Percentiles rank a stretch among this genome's conserved stretches.
Evolutionary conservation across 2,113 vertebrate species (phyloP).

Genomic region (Thymallus thymallus): DNA sequence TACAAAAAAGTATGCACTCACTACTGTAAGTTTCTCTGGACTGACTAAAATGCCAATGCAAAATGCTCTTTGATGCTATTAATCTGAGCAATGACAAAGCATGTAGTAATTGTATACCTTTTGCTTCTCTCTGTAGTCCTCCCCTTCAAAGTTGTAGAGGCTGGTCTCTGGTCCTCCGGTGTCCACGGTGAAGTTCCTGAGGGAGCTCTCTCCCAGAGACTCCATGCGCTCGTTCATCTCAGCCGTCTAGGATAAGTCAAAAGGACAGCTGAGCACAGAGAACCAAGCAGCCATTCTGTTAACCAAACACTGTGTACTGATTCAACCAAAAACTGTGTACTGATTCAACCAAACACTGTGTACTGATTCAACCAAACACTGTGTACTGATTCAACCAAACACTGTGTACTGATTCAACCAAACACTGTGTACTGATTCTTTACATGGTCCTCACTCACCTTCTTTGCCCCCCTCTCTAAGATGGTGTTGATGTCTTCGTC

Average conservation of each 20-base stretch:
- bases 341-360: no score
- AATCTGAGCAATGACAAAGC: no score
- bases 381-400: no score
- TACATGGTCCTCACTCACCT: conserved; percentile 65
- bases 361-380: no score
- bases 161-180: conserved; percentile 83
- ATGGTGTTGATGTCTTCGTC: conserved; percentile 86
- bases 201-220: conserved; percentile 85
- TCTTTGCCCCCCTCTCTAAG: conserved; percentile 87
- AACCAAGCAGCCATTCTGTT: background rate
- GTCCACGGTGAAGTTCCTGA: conserved; percentile 87
- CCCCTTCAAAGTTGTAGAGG: conserved; percentile 90
- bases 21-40: no score
- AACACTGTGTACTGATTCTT: no score
- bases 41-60: no score
- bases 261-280: background rate
- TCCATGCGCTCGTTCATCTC: conserved; percentile 88
- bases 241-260: conserved; percentile 72
- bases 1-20: no score
- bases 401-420: no score
- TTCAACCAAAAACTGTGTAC: no score
- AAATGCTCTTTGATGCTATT: no score
- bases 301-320: no score
- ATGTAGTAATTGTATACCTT: conserved; percentile 71
- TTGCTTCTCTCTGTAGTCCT: conserved; percentile 90